Percentiles rank a stretch among this genome's conserved stretches.
Conservation (phyloP, 2,888 invertebrate species). For the Cabera pusaria region DNA sequence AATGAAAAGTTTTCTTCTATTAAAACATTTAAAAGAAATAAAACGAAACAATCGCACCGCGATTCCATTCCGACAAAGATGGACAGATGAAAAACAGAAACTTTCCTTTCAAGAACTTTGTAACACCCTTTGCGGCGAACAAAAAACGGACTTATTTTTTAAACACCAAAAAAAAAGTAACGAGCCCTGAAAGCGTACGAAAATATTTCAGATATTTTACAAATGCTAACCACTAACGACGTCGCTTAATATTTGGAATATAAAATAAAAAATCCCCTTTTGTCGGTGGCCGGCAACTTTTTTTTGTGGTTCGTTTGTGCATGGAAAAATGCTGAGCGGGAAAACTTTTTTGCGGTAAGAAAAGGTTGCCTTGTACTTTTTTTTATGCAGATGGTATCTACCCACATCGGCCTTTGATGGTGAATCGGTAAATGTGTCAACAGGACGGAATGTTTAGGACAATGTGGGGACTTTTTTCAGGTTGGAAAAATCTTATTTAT, state of each 20-base stretch:
- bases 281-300: constrained; percentile 70
- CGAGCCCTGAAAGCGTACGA: constrained; percentile 48
- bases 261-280: constrained; percentile 74
- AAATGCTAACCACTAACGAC: constrained; percentile 79
- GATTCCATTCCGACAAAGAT: too few relatives aligned
- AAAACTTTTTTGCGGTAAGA: constrained; percentile 81
- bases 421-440: constrained; percentile 8
- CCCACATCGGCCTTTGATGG: constrained; percentile 26
- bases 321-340: constrained; percentile 72
- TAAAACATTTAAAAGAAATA: too few relatives aligned
- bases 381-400: constrained; percentile 31
- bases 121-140: constrained; percentile 50
- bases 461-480: too few relatives aligned
- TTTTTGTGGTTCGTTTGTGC: constrained; percentile 77
- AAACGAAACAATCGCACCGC: too few relatives aligned
- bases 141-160: constrained; percentile 49
- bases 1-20: too few relatives aligned
- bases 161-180: constrained; percentile 55
- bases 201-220: constrained; percentile 79
- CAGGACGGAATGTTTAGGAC: too few relatives aligned
- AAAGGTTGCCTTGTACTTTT: constrained; percentile 69
- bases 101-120: constrained; percentile 55
- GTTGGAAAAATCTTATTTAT: too few relatives aligned
- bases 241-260: constrained; percentile 78
- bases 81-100: constrained; percentile 37